phyloP scores from a whole-genome alignment of 2,888 invertebrate genomes.

The Thymelicus sylvestris region DNA sequence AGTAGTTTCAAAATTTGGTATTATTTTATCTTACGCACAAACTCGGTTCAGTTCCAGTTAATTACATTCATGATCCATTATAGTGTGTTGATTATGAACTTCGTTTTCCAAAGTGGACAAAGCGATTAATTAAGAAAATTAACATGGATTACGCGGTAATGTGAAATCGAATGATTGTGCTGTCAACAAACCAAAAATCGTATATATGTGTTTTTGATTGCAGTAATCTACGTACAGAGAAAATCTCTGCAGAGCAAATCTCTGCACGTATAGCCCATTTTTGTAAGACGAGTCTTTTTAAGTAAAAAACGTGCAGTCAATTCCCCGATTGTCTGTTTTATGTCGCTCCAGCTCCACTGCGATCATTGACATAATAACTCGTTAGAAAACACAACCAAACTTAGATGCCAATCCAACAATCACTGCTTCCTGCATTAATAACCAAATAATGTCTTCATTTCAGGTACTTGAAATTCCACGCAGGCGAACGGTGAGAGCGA shows the following conservation, averaged over 20 bases:
- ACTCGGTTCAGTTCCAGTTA: neutral
- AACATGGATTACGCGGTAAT: neutral
- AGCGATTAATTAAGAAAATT: constrained; percentile 4
- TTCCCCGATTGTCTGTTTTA: neutral
- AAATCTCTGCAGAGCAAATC: too few relatives aligned
- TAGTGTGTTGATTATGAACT: neutral
- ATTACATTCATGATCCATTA: neutral
- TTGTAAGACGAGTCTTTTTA: too few relatives aligned
- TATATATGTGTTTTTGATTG: neutral
- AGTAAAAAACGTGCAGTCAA: too few relatives aligned
- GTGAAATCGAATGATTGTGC: constrained; percentile 2
- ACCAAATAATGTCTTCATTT: constrained; percentile 42
- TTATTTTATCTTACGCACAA: too few relatives aligned
- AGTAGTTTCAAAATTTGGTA: too few relatives aligned
- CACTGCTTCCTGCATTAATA: constrained; percentile 17
- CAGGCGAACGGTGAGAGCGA: constrained; percentile 46
- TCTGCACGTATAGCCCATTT: too few relatives aligned
- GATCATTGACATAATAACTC: neutral
- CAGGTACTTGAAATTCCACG: constrained; percentile 47
- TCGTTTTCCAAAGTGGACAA: neutral
- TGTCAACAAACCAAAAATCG: neutral
- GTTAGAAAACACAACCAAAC: neutral
- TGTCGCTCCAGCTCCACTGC: neutral
- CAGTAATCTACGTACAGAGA: neutral
- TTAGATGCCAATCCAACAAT: constrained; percentile 6